Percentiles rank a stretch among this genome's conserved stretches.
Evolutionary conservation across 2,888 invertebrate genomes (phyloP).

Genomic region (Odiellus spinosus): DNA sequence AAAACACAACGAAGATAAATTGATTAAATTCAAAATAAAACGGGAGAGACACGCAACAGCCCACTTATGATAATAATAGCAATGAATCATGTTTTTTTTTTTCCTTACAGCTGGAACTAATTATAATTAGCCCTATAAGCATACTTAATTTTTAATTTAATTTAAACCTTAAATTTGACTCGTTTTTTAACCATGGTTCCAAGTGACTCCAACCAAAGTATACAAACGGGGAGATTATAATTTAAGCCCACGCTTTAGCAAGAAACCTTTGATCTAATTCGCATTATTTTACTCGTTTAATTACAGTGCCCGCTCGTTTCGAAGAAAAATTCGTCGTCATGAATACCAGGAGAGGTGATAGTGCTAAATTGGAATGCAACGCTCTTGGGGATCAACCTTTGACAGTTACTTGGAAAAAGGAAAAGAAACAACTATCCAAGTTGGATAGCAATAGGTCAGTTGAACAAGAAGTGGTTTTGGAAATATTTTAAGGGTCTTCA

Average conservation of each 20-base stretch:
- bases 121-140: not conserved
- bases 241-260: not conserved
- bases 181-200: no score
- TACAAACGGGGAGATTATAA: no score
- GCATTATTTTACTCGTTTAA: not conserved
- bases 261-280: no score
- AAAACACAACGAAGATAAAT: not conserved
- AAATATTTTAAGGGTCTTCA: no score
- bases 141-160: not conserved
- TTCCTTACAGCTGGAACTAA: not conserved
- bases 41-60: not conserved
- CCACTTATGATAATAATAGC: no score
- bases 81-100: not conserved
- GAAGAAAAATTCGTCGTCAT: constrained; percentile 18
- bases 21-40: not conserved
- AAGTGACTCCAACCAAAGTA: no score
- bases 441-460: no score
- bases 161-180: no score
- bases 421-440: no score
- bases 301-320: constrained; percentile 19
- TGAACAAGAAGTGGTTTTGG: no score
- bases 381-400: constrained; percentile 20
- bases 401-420: constrained; percentile 15
- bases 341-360: constrained; percentile 16
- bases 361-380: constrained; percentile 16